phyloP scores from a whole-genome alignment of 2,113 vertebrate genomes.

The Rhombomys opimus region DNA sequence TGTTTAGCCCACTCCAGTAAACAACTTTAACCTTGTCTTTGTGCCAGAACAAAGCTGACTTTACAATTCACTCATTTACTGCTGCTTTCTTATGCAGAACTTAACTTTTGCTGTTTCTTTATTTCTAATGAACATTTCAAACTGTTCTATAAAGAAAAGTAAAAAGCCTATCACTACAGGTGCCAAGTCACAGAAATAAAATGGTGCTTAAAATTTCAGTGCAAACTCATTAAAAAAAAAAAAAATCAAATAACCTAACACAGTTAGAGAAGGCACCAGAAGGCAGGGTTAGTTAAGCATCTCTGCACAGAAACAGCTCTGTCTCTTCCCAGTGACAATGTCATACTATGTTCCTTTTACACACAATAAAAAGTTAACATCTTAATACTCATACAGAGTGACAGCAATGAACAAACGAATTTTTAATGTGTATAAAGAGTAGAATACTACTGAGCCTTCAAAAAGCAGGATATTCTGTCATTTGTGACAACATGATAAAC shows the following conservation, averaged over 20 bases:
- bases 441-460: too few relatives aligned
- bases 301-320: not conserved
- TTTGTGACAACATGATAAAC: not conserved
- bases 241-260: not conserved
- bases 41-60: not conserved
- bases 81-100: conserved; percentile 37
- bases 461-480: not conserved
- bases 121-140: conserved; percentile 55
- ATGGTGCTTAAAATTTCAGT: not conserved
- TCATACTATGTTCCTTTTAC: not conserved
- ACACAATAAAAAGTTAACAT: not conserved
- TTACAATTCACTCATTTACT: not conserved
- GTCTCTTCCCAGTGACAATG: not conserved
- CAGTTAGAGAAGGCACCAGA: not conserved
- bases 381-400: not conserved
- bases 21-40: not conserved
- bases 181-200: not conserved
- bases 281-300: not conserved
- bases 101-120: conserved; percentile 1
- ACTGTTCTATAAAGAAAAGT: not conserved
- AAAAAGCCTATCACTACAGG: not conserved
- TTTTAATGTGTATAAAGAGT: not conserved
- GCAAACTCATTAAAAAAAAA: not conserved
- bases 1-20: conserved; percentile 50
- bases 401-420: not conserved